Percentiles rank a stretch among this genome's conserved stretches.
phyloP scores from a whole-genome alignment of 2,113 vertebrate species.

The Pangasianodon hypophthalmus region DNA sequence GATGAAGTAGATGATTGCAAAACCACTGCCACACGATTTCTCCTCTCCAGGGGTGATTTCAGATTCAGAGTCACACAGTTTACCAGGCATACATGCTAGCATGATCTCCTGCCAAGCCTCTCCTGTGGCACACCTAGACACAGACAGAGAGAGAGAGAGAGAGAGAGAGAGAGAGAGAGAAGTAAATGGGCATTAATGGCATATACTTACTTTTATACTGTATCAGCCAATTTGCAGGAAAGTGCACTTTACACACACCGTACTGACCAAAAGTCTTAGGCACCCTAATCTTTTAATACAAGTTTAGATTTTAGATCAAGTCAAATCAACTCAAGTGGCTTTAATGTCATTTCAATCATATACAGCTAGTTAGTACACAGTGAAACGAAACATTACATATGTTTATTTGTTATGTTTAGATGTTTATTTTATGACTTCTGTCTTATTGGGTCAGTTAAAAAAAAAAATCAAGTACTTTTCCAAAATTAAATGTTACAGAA shows the following conservation, averaged over 20 bases:
- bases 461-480: not conserved
- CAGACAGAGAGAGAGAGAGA: not conserved
- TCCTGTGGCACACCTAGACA: constrained; percentile 91
- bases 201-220: not conserved
- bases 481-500: not conserved
- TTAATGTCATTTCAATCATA: no score
- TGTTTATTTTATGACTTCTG: no score
- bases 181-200: not conserved
- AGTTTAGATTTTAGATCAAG: not conserved
- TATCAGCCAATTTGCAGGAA: not conserved
- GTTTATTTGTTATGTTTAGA: no score
- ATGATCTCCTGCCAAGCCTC: constrained; percentile 99
- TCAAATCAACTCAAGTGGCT: no score
- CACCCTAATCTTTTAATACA: not conserved
- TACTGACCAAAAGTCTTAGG: not conserved
- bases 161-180: not conserved
- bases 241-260: not conserved
- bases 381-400: no score
- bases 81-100: constrained; percentile 93
- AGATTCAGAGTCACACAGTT: constrained; percentile 89
- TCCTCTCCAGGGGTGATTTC: constrained; percentile 91
- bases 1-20: constrained; percentile 97
- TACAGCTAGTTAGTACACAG: no score
- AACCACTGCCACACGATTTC: constrained; percentile 89
- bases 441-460: no score